phyloP scores from a whole-genome alignment of 2,113 vertebrate species.

The Ctenomys sociabilis region DNA sequence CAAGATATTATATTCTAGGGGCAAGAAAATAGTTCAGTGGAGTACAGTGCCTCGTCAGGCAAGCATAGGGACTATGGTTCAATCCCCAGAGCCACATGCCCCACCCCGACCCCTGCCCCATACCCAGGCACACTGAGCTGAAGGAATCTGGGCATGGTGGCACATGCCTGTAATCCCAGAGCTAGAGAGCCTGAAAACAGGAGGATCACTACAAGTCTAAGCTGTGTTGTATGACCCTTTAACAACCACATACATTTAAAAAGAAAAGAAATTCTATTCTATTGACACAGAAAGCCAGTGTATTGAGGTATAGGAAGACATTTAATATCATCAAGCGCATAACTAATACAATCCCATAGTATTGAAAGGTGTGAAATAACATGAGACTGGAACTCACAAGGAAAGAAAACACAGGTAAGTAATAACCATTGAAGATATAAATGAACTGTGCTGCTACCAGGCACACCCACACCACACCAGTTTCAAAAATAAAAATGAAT shows the following conservation, averaged over 20 bases:
- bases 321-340: background rate
- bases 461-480: background rate
- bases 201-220: no score
- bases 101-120: no score
- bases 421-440: conserved; percentile 36
- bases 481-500: conserved; percentile 53
- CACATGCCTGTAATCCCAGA: no score
- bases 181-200: no score
- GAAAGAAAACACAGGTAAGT: background rate
- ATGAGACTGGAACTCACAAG: background rate
- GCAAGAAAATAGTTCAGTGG: no score
- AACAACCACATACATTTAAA: no score
- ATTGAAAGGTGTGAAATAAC: background rate
- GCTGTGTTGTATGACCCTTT: no score
- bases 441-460: conserved; percentile 30
- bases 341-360: background rate
- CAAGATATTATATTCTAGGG: background rate
- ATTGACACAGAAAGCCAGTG: background rate
- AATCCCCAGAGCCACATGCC: no score
- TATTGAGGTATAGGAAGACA: background rate
- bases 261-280: background rate
- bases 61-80: no score
- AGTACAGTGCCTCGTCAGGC: no score
- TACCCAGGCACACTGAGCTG: no score
- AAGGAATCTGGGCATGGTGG: no score